Evolutionary conservation across 2,888 invertebrate genomes (phyloP).

Genomic region (Oscheius sp.): DNA sequence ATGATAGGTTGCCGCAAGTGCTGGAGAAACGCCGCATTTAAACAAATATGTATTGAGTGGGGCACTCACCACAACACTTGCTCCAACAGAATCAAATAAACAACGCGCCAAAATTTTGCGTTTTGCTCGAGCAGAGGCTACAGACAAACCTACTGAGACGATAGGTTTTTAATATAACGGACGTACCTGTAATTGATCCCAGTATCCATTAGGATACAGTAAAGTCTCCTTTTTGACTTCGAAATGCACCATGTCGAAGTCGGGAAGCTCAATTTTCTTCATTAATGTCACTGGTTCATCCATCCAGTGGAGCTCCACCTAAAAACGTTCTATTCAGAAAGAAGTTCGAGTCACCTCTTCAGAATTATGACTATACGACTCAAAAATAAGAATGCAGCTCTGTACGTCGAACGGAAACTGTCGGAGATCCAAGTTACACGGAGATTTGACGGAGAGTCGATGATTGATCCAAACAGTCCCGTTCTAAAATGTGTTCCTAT

Average conservation of each 20-base stretch:
- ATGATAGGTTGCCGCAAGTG: too few species aligned
- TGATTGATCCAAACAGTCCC: conserved; percentile 73
- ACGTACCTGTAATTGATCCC: conserved; percentile 63
- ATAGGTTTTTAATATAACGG: too few species aligned
- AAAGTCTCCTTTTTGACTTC: conserved; percentile 61
- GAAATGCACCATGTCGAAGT: conserved; percentile 72
- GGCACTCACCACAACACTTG: too few species aligned
- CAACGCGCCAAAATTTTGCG: too few species aligned
- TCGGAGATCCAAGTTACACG: conserved; percentile 70
- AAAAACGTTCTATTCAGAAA: background rate
- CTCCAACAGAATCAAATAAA: too few species aligned
- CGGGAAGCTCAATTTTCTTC: conserved; percentile 72
- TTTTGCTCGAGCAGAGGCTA: too few species aligned
- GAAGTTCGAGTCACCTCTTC: conserved; percentile 63
- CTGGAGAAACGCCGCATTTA: too few species aligned
- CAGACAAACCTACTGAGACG: too few species aligned
- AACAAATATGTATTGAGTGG: too few species aligned
- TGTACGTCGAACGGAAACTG: conserved; percentile 72
- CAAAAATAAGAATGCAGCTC: conserved; percentile 68
- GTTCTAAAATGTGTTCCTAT: conserved; percentile 57
- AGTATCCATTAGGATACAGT: conserved; percentile 68
- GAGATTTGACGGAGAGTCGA: conserved; percentile 72
- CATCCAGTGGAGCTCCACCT: conserved; percentile 71
- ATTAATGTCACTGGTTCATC: conserved; percentile 71
- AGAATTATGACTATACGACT: conserved; percentile 72